A percentile compares a stretch with the other conserved stretches of the same genome.
Evolutionary conservation across 2,113 vertebrate species (phyloP).

Genomic region (Urocynchramus pylzowi): DNA sequence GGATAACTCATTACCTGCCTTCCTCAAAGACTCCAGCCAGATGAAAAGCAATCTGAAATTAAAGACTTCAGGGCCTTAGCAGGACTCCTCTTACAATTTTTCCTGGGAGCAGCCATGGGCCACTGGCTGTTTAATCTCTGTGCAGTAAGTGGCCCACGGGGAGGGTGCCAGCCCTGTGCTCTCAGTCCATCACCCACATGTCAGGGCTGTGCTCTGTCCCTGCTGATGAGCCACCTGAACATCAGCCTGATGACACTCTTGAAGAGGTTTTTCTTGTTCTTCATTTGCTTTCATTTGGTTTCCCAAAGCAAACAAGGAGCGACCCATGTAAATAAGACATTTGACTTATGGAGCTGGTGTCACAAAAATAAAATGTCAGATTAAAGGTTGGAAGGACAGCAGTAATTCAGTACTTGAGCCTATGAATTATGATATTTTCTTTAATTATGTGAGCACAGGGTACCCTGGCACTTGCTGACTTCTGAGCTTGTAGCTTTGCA

Average conservation of each 20-base stretch:
- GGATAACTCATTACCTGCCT: neutral
- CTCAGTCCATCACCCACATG: neutral
- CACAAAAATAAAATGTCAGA: neutral
- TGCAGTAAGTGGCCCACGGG: neutral
- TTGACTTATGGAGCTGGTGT: neutral
- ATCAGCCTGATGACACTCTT: neutral
- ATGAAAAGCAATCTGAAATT: neutral
- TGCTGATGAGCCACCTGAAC: neutral
- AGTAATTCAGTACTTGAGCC: constrained; percentile 3
- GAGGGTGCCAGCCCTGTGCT: neutral
- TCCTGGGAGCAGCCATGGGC: neutral
- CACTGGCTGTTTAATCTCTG: neutral
- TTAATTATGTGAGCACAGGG: neutral
- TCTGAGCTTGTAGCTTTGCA: neutral
- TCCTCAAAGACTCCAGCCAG: neutral
- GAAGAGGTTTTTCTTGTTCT: neutral
- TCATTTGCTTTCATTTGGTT: neutral
- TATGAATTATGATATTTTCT: neutral
- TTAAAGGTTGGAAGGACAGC: neutral
- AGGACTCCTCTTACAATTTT: neutral
- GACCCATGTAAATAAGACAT: neutral
- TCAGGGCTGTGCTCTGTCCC: neutral
- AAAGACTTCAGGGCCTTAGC: neutral
- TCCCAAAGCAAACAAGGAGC: neutral
- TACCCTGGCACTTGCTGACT: neutral